phyloP scores from a whole-genome alignment of 2,113 vertebrate species.

The Zosterops borbonicus region DNA sequence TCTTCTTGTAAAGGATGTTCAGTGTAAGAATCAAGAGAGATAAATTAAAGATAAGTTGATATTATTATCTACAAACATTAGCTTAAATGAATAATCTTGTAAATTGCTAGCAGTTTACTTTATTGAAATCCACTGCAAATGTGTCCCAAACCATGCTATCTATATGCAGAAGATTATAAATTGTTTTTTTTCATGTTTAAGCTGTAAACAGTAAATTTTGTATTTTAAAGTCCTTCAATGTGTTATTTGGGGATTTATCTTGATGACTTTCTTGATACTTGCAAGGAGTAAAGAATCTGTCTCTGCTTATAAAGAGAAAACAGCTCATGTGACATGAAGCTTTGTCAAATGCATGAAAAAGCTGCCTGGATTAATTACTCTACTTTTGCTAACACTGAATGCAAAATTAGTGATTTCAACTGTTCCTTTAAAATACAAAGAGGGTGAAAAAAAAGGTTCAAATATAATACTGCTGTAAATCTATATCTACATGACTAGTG shows the following conservation, averaged over 20 bases:
- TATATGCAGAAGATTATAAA: background rate
- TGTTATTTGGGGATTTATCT: background rate
- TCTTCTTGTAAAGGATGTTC: background rate
- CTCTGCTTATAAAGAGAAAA: conserved; percentile 1
- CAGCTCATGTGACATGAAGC: background rate
- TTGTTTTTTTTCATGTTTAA: background rate
- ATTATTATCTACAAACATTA: conserved; percentile 25
- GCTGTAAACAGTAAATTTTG: background rate
- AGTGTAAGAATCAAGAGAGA: background rate
- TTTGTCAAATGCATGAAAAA: conserved; percentile 37
- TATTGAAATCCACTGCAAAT: conserved; percentile 8
- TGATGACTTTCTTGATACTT: background rate
- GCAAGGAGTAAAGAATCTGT: background rate
- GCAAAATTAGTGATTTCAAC: conserved; percentile 1
- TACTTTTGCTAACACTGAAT: background rate
- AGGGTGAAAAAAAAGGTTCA: background rate
- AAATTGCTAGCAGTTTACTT: background rate
- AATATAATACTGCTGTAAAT: background rate
- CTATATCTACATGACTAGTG: background rate
- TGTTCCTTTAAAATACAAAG: conserved; percentile 14
- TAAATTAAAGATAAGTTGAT: conserved; percentile 4
- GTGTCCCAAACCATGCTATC: background rate
- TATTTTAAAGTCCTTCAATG: background rate
- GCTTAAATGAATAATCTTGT: conserved; percentile 28
- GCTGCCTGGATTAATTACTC: conserved; percentile 32